phyloP scores from a whole-genome alignment of 1,140 invertebrate species.

The Lordiphosa mommai region DNA sequence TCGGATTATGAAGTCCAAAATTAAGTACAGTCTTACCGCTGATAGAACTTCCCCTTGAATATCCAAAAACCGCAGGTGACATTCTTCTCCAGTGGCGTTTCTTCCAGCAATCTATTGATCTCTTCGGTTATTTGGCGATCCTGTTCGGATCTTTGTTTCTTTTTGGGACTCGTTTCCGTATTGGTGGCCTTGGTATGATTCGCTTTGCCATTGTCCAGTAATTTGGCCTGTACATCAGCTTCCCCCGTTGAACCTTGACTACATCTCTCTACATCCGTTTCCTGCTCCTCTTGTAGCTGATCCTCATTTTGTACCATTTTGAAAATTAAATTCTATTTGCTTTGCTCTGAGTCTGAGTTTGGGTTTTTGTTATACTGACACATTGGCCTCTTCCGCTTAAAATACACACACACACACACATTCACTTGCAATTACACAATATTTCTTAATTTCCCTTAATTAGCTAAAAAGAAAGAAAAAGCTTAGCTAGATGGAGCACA shows the following conservation, averaged over 20 bases:
- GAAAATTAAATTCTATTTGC: not conserved
- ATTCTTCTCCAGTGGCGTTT: constrained; percentile 82
- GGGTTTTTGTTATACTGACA: constrained; percentile 9
- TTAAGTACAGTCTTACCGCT: constrained; percentile 80
- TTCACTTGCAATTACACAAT: not conserved
- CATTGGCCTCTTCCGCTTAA: constrained; percentile 41
- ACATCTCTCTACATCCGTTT: constrained; percentile 12
- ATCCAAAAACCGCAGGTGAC: constrained; percentile 84
- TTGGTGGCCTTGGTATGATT: constrained; percentile 8
- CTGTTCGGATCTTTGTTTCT: constrained; percentile 57
- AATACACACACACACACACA: constrained; percentile 6
- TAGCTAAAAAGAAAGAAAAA: constrained; percentile 2
- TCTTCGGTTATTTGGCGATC: constrained; percentile 71
- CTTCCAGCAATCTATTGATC: constrained; percentile 81
- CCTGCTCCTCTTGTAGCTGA: constrained; percentile 31
- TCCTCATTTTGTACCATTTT: constrained; percentile 56
- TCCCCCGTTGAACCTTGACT: constrained; percentile 20
- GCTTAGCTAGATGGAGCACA: not conserved
- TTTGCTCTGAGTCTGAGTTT: not conserved
- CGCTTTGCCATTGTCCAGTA: constrained; percentile 58
- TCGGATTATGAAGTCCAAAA: not conserved
- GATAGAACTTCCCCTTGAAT: constrained; percentile 82
- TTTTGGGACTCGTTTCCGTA: constrained; percentile 33
- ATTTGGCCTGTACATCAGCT: constrained; percentile 37
- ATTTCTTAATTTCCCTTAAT: constrained; percentile 2